A percentile compares a stretch with the other conserved stretches of the same genome.
Conservation (phyloP, 2,888 invertebrate species). For the Peribatodes rhomboidaria region DNA sequence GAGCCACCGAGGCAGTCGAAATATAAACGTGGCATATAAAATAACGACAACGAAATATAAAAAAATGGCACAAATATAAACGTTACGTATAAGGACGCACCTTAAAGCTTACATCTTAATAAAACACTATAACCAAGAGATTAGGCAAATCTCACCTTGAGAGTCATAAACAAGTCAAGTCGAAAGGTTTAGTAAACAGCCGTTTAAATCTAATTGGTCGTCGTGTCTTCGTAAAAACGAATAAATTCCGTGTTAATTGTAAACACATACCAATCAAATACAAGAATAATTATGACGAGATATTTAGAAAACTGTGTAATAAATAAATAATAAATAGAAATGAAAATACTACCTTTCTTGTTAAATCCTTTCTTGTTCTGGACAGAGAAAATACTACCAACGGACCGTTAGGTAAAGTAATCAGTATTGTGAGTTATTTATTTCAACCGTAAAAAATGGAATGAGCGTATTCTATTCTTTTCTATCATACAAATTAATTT, state of each 20-base stretch:
- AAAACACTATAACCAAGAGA: constrained; percentile 7
- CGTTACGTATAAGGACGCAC: not conserved
- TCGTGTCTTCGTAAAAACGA: constrained; percentile 4
- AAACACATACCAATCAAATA: constrained; percentile 17
- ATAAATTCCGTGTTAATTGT: constrained; percentile 2
- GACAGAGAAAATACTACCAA: no score
- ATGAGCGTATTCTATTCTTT: no score
- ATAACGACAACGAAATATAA: no score
- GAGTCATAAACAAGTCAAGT: constrained; percentile 23
- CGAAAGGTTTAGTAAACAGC: constrained; percentile 10
- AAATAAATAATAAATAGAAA: not conserved
- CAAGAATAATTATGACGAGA: constrained; percentile 2
- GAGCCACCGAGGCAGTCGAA: no score
- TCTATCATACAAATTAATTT: no score
- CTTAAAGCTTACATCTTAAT: constrained; percentile 1
- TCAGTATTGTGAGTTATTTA: no score
- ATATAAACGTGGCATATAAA: no score
- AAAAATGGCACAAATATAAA: not conserved
- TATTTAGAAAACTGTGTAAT: not conserved
- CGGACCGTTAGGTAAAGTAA: no score
- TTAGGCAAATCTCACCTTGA: constrained; percentile 16
- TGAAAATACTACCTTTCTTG: not conserved
- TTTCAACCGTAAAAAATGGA: no score
- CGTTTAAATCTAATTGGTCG: constrained; percentile 23
- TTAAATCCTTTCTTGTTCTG: not conserved